Evolutionary conservation across 1,140 invertebrate genomes (phyloP).

Genomic region (Cherax quadricarinatus): DNA sequence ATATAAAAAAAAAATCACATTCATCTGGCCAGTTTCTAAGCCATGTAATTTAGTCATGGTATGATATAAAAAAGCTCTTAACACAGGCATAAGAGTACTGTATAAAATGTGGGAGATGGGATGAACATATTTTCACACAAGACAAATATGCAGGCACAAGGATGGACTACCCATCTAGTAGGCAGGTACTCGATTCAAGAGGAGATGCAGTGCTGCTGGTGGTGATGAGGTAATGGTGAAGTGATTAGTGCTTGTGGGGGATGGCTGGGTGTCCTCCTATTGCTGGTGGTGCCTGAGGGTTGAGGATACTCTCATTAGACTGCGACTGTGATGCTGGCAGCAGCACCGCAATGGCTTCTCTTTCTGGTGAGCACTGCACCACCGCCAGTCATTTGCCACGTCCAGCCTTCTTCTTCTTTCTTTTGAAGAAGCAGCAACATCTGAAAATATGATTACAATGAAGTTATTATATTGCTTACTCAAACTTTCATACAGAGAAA

Average conservation of each 20-base stretch:
- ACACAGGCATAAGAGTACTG: conserved; percentile 47
- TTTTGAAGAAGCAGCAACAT: conserved; percentile 97
- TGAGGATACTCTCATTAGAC: conserved; percentile 82
- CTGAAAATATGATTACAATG: conserved; percentile 81
- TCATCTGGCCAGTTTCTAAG: conserved; percentile 19
- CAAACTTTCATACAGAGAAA: not conserved
- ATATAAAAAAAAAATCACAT: conserved; percentile 44
- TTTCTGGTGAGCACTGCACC: conserved; percentile 78
- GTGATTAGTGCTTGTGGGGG: conserved; percentile 64
- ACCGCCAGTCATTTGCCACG: conserved; percentile 76
- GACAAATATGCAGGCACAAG: conserved; percentile 47
- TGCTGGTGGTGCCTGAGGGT: conserved; percentile 75
- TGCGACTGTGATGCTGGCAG: conserved; percentile 83
- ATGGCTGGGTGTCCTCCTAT: conserved; percentile 44
- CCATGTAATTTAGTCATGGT: not conserved
- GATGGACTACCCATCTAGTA: conserved; percentile 39
- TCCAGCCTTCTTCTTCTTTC: conserved; percentile 95
- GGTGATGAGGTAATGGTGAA: conserved; percentile 62
- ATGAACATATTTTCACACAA: conserved; percentile 55
- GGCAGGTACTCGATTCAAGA: conserved; percentile 33
- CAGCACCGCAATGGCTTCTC: conserved; percentile 83
- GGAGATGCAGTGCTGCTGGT: conserved; percentile 55
- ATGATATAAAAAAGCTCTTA: conserved; percentile 15
- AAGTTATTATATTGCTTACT: conserved; percentile 42
- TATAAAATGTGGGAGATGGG: conserved; percentile 28